Percentiles rank a stretch among this genome's conserved stretches.
Conservation (phyloP, 1,140 invertebrate genomes). For the Papilio xuthus region DNA sequence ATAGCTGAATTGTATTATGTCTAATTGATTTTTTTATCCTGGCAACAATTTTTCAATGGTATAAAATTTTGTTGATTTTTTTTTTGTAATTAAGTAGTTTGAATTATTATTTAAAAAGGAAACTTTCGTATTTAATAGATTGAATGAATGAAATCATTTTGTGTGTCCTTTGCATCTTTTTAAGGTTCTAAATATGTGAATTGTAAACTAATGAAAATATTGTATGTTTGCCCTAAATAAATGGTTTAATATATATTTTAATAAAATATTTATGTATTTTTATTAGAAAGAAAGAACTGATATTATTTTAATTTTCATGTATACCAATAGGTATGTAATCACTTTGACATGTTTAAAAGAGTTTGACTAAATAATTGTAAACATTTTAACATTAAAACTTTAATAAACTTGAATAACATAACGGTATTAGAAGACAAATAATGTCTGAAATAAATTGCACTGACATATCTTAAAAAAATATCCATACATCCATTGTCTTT, state of each 20-base stretch:
- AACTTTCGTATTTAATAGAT: slow-evolving; percentile 49
- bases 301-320: neutral
- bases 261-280: slow-evolving; percentile 67
- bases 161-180: slow-evolving; percentile 78
- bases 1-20: neutral
- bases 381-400: neutral
- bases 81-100: slow-evolving; percentile 44
- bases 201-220: slow-evolving; percentile 80
- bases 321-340: neutral
- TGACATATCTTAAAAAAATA: slow-evolving; percentile 48
- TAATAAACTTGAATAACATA: slow-evolving; percentile 11
- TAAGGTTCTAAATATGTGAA: slow-evolving; percentile 72
- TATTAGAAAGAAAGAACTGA: slow-evolving; percentile 40
- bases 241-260: slow-evolving; percentile 82
- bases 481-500: slow-evolving; percentile 60
- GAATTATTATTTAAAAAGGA: slow-evolving; percentile 56
- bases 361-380: neutral
- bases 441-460: slow-evolving; percentile 39
- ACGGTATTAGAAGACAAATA: neutral
- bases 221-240: slow-evolving; percentile 79
- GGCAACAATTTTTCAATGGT: slow-evolving; percentile 38
- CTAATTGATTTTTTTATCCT: slow-evolving; percentile 13
- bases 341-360: neutral
- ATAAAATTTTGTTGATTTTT: slow-evolving; percentile 37
- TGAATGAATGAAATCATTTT: slow-evolving; percentile 63